Evolutionary conservation across 1,140 invertebrate species (phyloP).

Genomic region (Dinoponera quadriceps): DNA sequence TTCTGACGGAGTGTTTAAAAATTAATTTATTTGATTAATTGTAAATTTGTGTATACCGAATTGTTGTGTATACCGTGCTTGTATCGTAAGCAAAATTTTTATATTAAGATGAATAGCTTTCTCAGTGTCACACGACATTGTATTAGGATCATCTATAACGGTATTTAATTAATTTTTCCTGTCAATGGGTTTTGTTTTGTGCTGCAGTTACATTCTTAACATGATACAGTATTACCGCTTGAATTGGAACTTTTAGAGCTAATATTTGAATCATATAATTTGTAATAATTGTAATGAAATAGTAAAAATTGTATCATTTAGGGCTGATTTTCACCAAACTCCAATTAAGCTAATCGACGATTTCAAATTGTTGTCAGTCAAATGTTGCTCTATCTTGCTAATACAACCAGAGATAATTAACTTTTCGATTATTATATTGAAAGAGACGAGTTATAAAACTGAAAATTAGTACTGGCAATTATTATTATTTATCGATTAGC

Average conservation of each 20-base stretch:
- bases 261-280: slow-evolving; percentile 2
- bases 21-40: slow-evolving; percentile 19
- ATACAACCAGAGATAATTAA: no score
- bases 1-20: no score
- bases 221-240: slow-evolving; percentile 29
- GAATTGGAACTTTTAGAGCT: neutral
- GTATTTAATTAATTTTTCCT: slow-evolving; percentile 4
- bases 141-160: neutral
- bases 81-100: neutral
- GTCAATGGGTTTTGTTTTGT: neutral
- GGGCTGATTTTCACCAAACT: no score
- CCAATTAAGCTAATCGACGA: no score
- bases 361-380: no score
- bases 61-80: neutral
- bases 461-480: no score
- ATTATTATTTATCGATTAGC: no score
- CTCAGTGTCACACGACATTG: neutral
- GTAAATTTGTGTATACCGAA: neutral
- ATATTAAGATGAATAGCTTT: neutral
- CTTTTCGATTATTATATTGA: no score
- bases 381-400: no score
- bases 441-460: no score
- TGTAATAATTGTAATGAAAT: slow-evolving; percentile 46
- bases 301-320: slow-evolving; percentile 21
- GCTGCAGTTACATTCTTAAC: neutral